phyloP scores from a whole-genome alignment of 1,140 invertebrate species.

The Pissodes strobi region DNA sequence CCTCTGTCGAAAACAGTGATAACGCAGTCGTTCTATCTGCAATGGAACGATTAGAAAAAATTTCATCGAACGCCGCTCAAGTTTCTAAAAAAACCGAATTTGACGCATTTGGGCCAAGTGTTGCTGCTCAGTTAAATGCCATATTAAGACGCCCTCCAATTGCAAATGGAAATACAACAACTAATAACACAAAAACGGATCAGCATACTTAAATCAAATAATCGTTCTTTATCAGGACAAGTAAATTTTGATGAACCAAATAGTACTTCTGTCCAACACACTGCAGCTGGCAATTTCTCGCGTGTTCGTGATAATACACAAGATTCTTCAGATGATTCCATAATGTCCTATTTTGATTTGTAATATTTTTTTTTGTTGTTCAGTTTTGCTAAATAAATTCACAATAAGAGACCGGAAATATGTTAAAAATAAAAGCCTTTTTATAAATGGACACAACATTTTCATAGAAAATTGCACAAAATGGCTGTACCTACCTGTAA shows the following conservation, averaged over 20 bases:
- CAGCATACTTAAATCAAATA: neutral
- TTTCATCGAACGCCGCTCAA: neutral
- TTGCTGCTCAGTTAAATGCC: neutral
- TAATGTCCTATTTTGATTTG: neutral
- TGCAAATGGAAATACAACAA: neutral
- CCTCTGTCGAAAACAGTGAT: too few relatives aligned
- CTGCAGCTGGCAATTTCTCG: too few relatives aligned
- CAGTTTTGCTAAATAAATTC: neutral
- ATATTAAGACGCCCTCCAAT: neutral
- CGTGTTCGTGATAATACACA: neutral
- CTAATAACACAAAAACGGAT: neutral
- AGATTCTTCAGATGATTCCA: constrained; percentile 2
- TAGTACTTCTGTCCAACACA: too few relatives aligned
- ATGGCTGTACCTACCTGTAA: neutral
- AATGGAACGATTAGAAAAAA: neutral
- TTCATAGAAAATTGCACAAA: too few relatives aligned
- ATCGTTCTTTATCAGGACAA: neutral
- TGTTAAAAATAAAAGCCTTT: too few relatives aligned
- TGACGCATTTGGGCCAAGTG: neutral
- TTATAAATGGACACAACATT: too few relatives aligned
- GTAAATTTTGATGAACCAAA: too few relatives aligned
- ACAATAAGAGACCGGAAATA: too few relatives aligned
- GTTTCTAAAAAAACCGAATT: neutral
- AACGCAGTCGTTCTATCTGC: too few relatives aligned
- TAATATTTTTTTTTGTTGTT: neutral